Evolutionary conservation across 2,797 vertebrate species (phyloP).

Genomic region (Podargus strigoides): DNA sequence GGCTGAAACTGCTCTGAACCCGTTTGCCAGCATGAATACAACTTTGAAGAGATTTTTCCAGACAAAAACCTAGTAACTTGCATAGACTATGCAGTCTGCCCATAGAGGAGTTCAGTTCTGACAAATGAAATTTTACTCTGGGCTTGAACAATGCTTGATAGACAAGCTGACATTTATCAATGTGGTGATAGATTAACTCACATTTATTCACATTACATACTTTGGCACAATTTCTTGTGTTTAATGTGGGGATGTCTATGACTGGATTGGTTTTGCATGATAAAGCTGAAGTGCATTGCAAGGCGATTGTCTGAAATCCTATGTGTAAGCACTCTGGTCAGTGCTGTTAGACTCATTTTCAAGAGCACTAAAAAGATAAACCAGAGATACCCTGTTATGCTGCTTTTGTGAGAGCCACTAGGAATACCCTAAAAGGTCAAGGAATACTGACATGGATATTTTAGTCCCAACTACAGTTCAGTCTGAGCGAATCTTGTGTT

Average conservation of each 20-base stretch:
- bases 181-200: background rate
- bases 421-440: conserved; percentile 15
- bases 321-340: background rate
- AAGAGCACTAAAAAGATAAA: conserved; percentile 24
- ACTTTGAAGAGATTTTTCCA: background rate
- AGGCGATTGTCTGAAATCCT: background rate
- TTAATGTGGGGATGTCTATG: conserved; percentile 13
- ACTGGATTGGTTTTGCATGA: background rate
- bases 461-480: background rate
- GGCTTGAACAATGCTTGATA: background rate
- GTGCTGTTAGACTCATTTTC: conserved; percentile 2
- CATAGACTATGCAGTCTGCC: background rate
- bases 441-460: background rate
- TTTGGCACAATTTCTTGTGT: conserved; percentile 13
- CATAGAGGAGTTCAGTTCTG: background rate
- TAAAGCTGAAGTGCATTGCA: conserved; percentile 17
- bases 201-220: background rate
- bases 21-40: background rate
- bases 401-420: conserved; percentile 5
- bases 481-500: background rate
- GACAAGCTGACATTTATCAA: background rate
- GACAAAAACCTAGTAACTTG: background rate
- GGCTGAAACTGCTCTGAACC: background rate
- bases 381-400: conserved; percentile 7
- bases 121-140: background rate